These are phyloP conservation scores for Euplagia quadripunctaria DNA, from an alignment of 2,888 invertebrate species.

Conservation along the genomic window DNA sequence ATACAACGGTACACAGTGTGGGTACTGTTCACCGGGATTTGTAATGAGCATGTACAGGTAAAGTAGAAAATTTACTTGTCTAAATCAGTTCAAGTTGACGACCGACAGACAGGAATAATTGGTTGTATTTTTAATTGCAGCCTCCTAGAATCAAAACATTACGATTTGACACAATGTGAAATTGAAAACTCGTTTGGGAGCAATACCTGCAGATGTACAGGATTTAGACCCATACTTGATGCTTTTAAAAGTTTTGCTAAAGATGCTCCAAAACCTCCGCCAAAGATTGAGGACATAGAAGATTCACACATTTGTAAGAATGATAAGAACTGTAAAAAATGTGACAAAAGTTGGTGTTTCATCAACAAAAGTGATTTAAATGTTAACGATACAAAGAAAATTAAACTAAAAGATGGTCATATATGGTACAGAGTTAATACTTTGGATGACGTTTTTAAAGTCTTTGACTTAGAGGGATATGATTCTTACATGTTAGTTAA, in stretches of 20 bases:
- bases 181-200: constrained; percentile 91
- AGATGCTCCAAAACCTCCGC: constrained; percentile 70
- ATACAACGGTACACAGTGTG: constrained; percentile 91
- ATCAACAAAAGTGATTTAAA: constrained; percentile 58
- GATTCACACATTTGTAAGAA: constrained; percentile 63
- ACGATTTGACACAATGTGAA: constrained; percentile 86
- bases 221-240: constrained; percentile 88
- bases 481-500: constrained; percentile 88
- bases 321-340: constrained; percentile 41
- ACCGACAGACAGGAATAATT: too few species aligned
- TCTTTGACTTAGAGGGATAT: constrained; percentile 71
- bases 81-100: not conserved
- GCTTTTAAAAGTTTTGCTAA: constrained; percentile 89
- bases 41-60: constrained; percentile 91
- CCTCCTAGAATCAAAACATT: constrained; percentile 58
- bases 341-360: constrained; percentile 65
- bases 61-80: not conserved
- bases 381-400: constrained; percentile 54
- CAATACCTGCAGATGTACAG: constrained; percentile 92
- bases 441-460: constrained; percentile 82
- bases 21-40: constrained; percentile 92
- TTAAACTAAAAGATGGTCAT: constrained; percentile 68
- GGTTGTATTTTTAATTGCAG: constrained; percentile 55
- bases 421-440: constrained; percentile 86
- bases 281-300: constrained; percentile 66